Conservation (phyloP, 2,797 vertebrate species). For the Halcyon leucocephala region DNA sequence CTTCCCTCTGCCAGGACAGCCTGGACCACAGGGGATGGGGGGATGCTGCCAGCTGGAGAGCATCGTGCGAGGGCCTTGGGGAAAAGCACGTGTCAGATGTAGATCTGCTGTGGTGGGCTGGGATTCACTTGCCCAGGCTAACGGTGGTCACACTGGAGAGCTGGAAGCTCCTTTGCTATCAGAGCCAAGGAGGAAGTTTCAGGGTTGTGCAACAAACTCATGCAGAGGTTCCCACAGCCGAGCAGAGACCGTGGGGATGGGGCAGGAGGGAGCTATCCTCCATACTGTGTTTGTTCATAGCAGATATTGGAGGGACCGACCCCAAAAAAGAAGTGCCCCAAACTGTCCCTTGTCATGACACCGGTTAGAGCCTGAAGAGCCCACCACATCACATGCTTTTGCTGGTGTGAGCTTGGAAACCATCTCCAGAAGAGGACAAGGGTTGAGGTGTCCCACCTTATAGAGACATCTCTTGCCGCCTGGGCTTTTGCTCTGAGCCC, state of each 20-base stretch:
- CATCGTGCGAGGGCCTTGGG: not conserved
- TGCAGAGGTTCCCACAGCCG: constrained; percentile 73
- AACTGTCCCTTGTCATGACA: not conserved
- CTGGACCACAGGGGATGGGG: constrained; percentile 17
- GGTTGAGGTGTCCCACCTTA: not conserved
- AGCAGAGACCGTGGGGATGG: not conserved
- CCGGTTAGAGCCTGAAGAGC: not conserved
- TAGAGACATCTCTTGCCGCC: not conserved
- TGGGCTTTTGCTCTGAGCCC: not conserved
- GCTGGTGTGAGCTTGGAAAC: not conserved
- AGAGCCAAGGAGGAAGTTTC: constrained; percentile 77
- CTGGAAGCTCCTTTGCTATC: constrained; percentile 60
- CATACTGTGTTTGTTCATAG: not conserved
- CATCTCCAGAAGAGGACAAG: not conserved
- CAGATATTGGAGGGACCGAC: not conserved
- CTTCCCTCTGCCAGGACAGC: constrained; percentile 63
- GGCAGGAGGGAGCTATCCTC: not conserved
- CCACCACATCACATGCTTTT: not conserved
- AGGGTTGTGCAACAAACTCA: constrained; percentile 69
- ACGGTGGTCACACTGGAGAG: constrained; percentile 60
- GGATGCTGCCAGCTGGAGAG: not conserved
- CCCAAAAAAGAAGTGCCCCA: not conserved
- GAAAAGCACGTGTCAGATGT: not conserved
- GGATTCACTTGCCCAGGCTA: constrained; percentile 46
- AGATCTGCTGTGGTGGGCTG: not conserved